Evolutionary conservation across 2,797 vertebrate genomes (phyloP).

Genomic region (Orestias chungarensis): DNA sequence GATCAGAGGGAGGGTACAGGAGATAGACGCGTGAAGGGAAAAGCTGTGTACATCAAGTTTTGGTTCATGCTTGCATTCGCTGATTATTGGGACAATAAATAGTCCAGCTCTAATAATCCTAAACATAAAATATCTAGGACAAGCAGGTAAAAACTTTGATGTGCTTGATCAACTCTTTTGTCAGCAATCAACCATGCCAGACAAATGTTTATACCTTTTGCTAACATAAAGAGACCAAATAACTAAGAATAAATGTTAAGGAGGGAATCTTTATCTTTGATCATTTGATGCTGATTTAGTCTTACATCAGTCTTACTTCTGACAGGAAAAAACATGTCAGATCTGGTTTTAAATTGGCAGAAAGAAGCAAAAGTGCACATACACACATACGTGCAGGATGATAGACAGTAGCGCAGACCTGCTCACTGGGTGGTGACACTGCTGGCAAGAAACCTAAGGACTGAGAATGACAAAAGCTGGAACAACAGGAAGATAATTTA

Average conservation of each 20-base stretch:
- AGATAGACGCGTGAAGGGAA: neutral
- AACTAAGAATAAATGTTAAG: too few relatives aligned
- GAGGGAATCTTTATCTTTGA: too few relatives aligned
- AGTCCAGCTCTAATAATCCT: slow-evolving; percentile 52
- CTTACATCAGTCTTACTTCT: neutral
- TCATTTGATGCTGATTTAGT: too few relatives aligned
- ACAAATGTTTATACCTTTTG: too few relatives aligned
- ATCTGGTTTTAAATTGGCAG: neutral
- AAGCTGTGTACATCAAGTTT: slow-evolving; percentile 22
- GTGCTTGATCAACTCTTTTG: too few relatives aligned
- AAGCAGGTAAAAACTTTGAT: too few relatives aligned
- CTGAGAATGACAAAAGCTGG: slow-evolving; percentile 77
- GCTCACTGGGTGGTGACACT: slow-evolving; percentile 82
- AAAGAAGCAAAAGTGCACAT: neutral
- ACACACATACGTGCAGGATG: slow-evolving; percentile 14
- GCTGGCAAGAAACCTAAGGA: slow-evolving; percentile 72
- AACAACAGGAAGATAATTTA: slow-evolving; percentile 84
- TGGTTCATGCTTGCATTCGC: slow-evolving; percentile 21
- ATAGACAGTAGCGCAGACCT: slow-evolving; percentile 44
- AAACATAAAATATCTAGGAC: slow-evolving; percentile 63
- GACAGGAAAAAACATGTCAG: slow-evolving; percentile 3
- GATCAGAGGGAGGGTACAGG: neutral
- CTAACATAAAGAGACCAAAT: neutral
- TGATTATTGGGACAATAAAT: slow-evolving; percentile 27
- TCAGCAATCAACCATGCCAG: neutral